Evolutionary conservation across 2,113 vertebrate genomes (phyloP).

Genomic region (Illadopsis cleaveri): DNA sequence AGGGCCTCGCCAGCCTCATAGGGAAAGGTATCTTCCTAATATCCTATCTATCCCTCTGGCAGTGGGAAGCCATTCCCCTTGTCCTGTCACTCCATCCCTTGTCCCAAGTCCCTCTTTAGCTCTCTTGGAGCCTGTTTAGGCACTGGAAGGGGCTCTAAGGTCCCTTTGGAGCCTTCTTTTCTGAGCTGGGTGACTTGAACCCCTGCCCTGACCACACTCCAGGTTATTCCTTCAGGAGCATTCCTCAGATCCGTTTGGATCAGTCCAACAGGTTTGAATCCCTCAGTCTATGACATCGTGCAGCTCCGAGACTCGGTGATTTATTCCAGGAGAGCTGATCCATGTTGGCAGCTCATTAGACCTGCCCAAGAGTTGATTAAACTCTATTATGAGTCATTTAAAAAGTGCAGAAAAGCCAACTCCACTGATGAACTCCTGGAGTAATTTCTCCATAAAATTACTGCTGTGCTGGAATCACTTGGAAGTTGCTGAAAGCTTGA

Average conservation of each 20-base stretch:
- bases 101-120: neutral
- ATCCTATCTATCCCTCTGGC: neutral
- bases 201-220: accelerated
- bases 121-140: neutral
- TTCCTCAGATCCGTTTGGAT: neutral
- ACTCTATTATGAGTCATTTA: slow-evolving; percentile 13
- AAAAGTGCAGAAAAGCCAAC: slow-evolving; percentile 33
- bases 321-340: neutral
- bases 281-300: neutral
- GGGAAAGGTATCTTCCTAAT: neutral
- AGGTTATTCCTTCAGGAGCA: neutral
- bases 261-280: neutral
- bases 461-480: neutral
- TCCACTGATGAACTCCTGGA: slow-evolving; percentile 17
- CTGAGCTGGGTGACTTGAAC: neutral
- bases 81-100: neutral
- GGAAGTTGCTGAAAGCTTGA: neutral
- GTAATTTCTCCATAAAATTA: neutral
- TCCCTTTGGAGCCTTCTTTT: neutral
- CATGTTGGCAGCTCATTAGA: slow-evolving; percentile 16
- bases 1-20: neutral
- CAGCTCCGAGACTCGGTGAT: neutral
- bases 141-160: neutral
- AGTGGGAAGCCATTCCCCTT: neutral
- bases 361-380: slow-evolving; percentile 40